phyloP scores from a whole-genome alignment of 2,888 invertebrate species.

The Drosophila testacea region DNA sequence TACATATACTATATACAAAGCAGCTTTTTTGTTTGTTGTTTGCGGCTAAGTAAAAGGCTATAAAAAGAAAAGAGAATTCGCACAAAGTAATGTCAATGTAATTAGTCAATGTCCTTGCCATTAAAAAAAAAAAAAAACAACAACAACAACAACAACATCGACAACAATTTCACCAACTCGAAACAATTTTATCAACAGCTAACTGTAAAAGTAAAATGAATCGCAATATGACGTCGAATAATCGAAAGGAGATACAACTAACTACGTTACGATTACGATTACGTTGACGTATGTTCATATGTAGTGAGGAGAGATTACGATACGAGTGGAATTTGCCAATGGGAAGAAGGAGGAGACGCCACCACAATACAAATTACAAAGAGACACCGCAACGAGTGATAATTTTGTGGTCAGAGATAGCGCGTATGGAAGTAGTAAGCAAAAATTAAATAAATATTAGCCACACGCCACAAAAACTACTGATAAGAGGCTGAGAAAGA shows the following conservation, averaged over 20 bases:
- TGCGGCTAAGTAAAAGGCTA: constrained; percentile 68
- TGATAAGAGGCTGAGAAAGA: constrained; percentile 66
- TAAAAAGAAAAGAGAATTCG: constrained; percentile 67
- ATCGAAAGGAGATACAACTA: constrained; percentile 19
- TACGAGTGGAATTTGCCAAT: constrained; percentile 58
- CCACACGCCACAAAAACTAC: constrained; percentile 54
- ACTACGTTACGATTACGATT: constrained; percentile 35
- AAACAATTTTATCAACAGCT: constrained; percentile 42
- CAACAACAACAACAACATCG: constrained; percentile 22
- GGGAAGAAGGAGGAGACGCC: constrained; percentile 12
- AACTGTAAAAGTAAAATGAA: constrained; percentile 66
- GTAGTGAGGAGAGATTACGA: constrained; percentile 4
- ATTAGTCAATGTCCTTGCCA: constrained; percentile 81
- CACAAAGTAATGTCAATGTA: constrained; percentile 80
- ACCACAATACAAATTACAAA: constrained; percentile 25
- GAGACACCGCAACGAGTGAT: constrained; percentile 28
- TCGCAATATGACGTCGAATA: constrained; percentile 62
- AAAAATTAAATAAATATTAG: constrained; percentile 65
- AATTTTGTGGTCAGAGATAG: constrained; percentile 67
- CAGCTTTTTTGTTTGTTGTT: constrained; percentile 57
- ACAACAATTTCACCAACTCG: constrained; percentile 53
- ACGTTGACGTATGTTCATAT: constrained; percentile 17
- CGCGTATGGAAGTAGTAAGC: constrained; percentile 23
- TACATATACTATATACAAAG: constrained; percentile 17
- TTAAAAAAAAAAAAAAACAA: constrained; percentile 41